Evolutionary conservation across 2,113 vertebrate species (phyloP), one percentile per base, ranked within the genome.

Genomic region (Nothocercus julius): DNA sequence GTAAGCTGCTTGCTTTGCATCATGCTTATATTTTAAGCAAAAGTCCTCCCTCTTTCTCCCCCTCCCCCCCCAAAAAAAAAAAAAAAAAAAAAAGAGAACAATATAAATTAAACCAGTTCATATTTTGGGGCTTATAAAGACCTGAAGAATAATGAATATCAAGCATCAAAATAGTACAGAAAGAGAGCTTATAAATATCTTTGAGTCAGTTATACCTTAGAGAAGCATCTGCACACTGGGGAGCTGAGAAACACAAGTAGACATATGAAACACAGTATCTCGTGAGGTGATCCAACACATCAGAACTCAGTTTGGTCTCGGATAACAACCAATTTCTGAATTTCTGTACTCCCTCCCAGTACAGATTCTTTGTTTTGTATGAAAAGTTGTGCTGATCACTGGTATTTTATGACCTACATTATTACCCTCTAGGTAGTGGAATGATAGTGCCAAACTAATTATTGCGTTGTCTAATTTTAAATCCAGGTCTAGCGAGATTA

Each of bases 381-480:
- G 83, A 88, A 91, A 97, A 94, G 83, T 97, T 97, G 92, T 98
- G 97, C 97, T 97, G 97, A 97, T 97, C 96, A 91, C 93, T 97
- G 95, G 93, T 97, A 97, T 98, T 98, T 98, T 98, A 98, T 98
- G 98, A 98, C 98, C 98, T 98, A 98, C 97, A 98, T 98, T 98
- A 98, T 98, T 98, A 97, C 97, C 97, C 98, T 98, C 98, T 98
- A 96, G 97, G 97, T 97, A 98, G 96, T 92, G 96, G 96, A 98
- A 98, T 93, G 97, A 98, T 98, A 97, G 98, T 97, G 97, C 97
- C 97, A 98, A 98, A 98, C 98, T 98, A 98, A 98, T 98, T 98
- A 98, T 98, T 98, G 96, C 97, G 97, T 98, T 98, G 97, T 98
- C 97, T 98, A 98, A 98, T 98, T 98, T 98, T 98, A 98, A 98